phyloP scores from a whole-genome alignment of 2,888 invertebrate species.

The Lithophane semibrunnea region DNA sequence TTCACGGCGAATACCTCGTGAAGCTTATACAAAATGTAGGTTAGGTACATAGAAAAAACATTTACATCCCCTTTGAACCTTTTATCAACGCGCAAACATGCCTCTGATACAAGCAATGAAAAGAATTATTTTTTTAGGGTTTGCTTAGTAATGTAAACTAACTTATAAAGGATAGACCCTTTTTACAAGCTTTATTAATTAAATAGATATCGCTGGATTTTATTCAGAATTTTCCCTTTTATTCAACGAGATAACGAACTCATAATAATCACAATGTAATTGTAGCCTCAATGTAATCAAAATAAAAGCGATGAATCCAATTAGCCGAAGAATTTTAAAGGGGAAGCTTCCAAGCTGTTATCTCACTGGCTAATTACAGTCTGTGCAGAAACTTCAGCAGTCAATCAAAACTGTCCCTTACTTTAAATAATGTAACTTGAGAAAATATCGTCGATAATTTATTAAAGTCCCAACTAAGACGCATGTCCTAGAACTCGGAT shows the following conservation, averaged over 20 bases:
- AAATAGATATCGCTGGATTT: neutral
- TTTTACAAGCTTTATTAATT: neutral
- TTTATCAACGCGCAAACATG: constrained; percentile 14
- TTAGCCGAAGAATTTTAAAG: constrained; percentile 46
- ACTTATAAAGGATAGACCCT: neutral
- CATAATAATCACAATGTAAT: constrained; percentile 12
- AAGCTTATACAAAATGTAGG: constrained; percentile 12
- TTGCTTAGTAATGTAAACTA: constrained; percentile 15
- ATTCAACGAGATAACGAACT: constrained; percentile 5
- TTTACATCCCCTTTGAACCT: constrained; percentile 9
- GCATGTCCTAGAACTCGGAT: constrained; percentile 72
- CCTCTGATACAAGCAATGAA: constrained; percentile 3
- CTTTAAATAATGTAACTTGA: constrained; percentile 70
- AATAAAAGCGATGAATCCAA: constrained; percentile 38
- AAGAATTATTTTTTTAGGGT: constrained; percentile 6
- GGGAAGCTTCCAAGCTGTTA: constrained; percentile 38
- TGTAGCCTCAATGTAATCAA: constrained; percentile 9
- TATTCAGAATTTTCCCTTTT: neutral
- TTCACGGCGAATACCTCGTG: constrained; percentile 10
- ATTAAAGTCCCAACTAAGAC: constrained; percentile 76
- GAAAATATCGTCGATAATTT: constrained; percentile 79
- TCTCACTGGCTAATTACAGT: constrained; percentile 53
- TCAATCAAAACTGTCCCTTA: constrained; percentile 69
- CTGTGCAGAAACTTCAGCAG: constrained; percentile 61
- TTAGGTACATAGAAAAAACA: constrained; percentile 27